Evolutionary conservation across 2,113 vertebrate species (phyloP).

Genomic region (Anser brachyrhynchus): DNA sequence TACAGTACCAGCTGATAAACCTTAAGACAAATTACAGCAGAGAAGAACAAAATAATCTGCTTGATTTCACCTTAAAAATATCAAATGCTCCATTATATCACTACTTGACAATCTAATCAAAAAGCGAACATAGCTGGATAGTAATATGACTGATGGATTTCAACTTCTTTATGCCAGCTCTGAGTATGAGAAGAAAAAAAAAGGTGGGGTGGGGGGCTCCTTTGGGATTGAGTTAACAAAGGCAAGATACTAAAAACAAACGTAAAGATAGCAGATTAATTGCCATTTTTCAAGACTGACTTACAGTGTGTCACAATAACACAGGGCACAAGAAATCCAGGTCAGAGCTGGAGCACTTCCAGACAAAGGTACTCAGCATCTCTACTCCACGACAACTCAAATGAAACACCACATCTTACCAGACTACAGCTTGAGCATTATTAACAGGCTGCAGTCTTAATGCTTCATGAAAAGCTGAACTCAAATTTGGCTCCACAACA

Average conservation of each 20-base stretch:
- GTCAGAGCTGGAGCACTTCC: background rate
- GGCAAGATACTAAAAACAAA: background rate
- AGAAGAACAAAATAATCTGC: background rate
- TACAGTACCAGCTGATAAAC: background rate
- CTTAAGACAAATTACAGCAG: background rate
- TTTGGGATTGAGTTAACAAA: background rate
- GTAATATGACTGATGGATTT: background rate
- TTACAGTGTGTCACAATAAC: background rate
- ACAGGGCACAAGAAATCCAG: background rate
- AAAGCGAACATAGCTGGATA: background rate
- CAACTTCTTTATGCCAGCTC: background rate
- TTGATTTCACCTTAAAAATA: background rate
- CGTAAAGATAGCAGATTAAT: background rate
- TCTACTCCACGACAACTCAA: background rate
- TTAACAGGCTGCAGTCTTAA: background rate
- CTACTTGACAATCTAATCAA: background rate
- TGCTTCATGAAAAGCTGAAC: background rate
- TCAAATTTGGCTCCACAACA: background rate
- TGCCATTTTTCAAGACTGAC: background rate
- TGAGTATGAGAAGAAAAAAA: background rate
- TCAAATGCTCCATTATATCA: background rate
- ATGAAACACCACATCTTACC: background rate
- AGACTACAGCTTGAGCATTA: background rate
- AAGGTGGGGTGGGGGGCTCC: background rate
- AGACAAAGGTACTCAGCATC: background rate